Percentiles rank a stretch among this genome's conserved stretches.
Conservation (phyloP, 1,140 invertebrate species). For the Drosophila albomicans region DNA sequence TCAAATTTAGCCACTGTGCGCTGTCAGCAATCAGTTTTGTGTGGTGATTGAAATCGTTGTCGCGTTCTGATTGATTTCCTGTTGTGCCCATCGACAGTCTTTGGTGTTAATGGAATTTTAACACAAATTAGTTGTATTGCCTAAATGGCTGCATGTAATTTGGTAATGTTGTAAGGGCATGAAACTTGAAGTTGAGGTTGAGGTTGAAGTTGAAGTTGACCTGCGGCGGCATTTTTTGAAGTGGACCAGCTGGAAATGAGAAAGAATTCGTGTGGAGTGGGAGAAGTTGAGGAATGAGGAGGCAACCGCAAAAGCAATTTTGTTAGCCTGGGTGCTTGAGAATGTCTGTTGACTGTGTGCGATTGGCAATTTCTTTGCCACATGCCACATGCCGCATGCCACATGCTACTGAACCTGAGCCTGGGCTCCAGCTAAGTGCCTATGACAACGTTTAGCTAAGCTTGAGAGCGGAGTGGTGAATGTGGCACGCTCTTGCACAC, state of each 20-base stretch:
- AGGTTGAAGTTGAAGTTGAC: constrained; percentile 21
- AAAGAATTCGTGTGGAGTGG: background rate
- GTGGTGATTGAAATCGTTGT: no score
- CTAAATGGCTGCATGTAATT: constrained; percentile 60
- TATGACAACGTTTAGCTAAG: constrained; percentile 32
- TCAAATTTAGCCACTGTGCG: no score
- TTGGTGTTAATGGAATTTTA: constrained; percentile 44
- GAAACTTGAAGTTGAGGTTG: background rate
- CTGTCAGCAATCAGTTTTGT: no score
- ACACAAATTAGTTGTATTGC: constrained; percentile 76
- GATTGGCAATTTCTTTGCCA: constrained; percentile 41
- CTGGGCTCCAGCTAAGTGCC: constrained; percentile 22
- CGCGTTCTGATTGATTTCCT: no score
- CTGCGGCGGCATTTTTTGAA: constrained; percentile 19
- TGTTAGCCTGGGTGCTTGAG: background rate
- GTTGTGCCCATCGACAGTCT: background rate
- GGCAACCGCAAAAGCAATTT: constrained; percentile 50
- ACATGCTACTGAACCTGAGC: constrained; percentile 5
- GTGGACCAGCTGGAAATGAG: no score
- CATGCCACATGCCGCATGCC: constrained; percentile 15
- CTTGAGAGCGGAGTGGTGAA: background rate
- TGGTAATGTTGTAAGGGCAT: constrained; percentile 46
- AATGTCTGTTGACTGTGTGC: constrained; percentile 15
- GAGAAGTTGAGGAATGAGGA: background rate
- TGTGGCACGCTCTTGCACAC: constrained; percentile 5